These are phyloP conservation scores for Zaprionus capensis DNA, from an alignment of 1,140 invertebrate genomes.

Conservation along the genomic window DNA sequence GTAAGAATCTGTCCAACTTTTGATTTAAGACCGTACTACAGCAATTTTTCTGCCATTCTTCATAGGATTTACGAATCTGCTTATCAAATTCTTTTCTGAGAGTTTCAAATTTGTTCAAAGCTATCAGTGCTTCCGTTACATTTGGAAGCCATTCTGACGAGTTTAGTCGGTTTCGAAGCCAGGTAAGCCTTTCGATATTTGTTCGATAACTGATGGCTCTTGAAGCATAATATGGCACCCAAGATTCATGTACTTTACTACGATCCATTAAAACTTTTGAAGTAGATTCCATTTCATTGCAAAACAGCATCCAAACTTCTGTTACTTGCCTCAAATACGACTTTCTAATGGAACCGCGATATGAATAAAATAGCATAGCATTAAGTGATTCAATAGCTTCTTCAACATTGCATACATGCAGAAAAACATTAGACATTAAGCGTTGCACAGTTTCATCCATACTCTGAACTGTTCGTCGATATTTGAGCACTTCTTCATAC, in stretches of 20 bases:
- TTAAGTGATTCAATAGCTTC: constrained; percentile 89
- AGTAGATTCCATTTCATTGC: constrained; percentile 89
- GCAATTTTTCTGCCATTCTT: constrained; percentile 87
- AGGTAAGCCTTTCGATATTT: constrained; percentile 61
- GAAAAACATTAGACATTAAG: constrained; percentile 88
- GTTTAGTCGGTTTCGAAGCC: constrained; percentile 57
- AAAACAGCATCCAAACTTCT: constrained; percentile 90
- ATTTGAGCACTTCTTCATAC: constrained; percentile 90
- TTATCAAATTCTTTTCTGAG: constrained; percentile 55
- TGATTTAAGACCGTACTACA: constrained; percentile 87
- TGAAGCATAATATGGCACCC: constrained; percentile 89
- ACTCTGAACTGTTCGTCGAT: constrained; percentile 87
- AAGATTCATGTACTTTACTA: constrained; percentile 86
- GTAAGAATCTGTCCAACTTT: constrained; percentile 88
- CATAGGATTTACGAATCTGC: constrained; percentile 77
- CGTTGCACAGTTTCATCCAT: constrained; percentile 90
- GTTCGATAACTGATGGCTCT: constrained; percentile 54
- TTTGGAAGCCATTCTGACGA: constrained; percentile 67
- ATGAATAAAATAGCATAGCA: constrained; percentile 88
- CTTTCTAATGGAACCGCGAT: constrained; percentile 87
- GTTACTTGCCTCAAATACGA: constrained; percentile 87
- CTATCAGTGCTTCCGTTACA: constrained; percentile 45
- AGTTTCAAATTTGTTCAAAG: constrained; percentile 50
- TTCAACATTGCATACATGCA: constrained; percentile 88
- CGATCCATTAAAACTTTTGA: constrained; percentile 89